phyloP scores from a whole-genome alignment of 2,888 invertebrate genomes.

The Eupithecia dodoneata region DNA sequence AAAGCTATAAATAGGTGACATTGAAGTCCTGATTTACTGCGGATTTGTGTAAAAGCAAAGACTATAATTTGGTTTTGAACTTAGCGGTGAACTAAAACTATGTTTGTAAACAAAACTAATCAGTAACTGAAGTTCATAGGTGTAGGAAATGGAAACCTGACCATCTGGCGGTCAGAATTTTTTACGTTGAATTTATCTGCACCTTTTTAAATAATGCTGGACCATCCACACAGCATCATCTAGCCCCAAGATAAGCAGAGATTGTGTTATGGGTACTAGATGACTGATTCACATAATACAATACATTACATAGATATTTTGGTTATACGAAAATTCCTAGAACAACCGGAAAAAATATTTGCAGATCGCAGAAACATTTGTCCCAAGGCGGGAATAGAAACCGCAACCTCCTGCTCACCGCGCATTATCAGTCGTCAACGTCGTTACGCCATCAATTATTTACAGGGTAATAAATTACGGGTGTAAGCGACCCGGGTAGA shows the following conservation, averaged over 20 bases:
- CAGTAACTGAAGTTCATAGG: not conserved
- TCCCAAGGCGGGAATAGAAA: no score
- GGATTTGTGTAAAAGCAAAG: not conserved
- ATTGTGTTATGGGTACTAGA: no score
- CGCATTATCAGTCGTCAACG: no score
- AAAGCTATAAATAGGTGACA: not conserved
- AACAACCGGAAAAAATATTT: no score
- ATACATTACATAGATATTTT: no score
- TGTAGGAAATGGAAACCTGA: conserved; percentile 10
- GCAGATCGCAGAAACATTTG: no score
- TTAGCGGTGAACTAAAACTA: not conserved
- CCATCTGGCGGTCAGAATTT: conserved; percentile 4
- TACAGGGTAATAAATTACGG: conserved; percentile 10
- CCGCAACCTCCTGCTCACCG: no score
- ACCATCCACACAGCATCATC: no score
- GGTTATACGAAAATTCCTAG: no score
- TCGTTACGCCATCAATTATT: conserved; percentile 2
- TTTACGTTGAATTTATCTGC: not conserved
- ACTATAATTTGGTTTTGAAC: conserved; percentile 10
- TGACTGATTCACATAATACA: no score
- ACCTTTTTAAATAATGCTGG: no score
- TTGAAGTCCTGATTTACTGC: not conserved
- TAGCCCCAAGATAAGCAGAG: no score
- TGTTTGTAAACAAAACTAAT: conserved; percentile 4
- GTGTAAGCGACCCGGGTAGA: conserved; percentile 8